Percentiles rank a stretch among this genome's conserved stretches.
These are phyloP conservation scores for Masticophis lateralis DNA, from an alignment of 2,797 vertebrate genomes.

Conservation along the genomic window DNA sequence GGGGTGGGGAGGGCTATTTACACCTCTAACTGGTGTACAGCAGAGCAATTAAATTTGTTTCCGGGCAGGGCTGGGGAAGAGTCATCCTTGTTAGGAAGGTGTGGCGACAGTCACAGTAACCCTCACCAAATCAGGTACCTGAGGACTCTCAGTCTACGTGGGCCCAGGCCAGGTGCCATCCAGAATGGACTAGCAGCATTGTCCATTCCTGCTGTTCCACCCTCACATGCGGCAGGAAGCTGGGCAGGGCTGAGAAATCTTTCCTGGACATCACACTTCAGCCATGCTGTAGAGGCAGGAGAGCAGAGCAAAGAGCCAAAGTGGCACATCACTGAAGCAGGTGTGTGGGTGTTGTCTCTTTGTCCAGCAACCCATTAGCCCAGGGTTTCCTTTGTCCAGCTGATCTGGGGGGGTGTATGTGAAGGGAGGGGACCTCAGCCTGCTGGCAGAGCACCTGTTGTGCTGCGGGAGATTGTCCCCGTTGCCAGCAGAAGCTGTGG, in stretches of 20 bases:
- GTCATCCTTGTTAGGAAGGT: background rate
- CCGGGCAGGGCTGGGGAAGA: background rate
- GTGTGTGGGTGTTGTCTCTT: background rate
- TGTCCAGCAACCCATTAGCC: background rate
- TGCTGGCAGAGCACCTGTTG: background rate
- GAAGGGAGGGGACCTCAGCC: background rate
- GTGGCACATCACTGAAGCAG: background rate
- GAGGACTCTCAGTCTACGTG: constrained; percentile 74
- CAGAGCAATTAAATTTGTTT: background rate
- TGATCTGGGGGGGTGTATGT: background rate
- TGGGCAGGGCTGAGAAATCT: constrained; percentile 84
- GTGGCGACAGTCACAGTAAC: background rate
- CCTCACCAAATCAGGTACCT: constrained; percentile 73
- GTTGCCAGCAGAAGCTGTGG: background rate
- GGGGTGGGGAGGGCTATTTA: background rate
- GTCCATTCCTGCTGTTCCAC: constrained; percentile 64
- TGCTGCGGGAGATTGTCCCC: background rate
- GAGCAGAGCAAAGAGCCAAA: background rate
- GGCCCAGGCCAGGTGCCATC: constrained; percentile 59
- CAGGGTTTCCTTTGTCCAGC: background rate
- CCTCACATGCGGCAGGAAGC: constrained; percentile 62
- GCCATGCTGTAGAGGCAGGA: constrained; percentile 73
- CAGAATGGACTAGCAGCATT: constrained; percentile 69
- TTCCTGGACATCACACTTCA: constrained; percentile 93
- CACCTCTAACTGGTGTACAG: background rate